Evolutionary conservation across 2,113 vertebrate species (phyloP).

Genomic region (Larimichthys polyactis): DNA sequence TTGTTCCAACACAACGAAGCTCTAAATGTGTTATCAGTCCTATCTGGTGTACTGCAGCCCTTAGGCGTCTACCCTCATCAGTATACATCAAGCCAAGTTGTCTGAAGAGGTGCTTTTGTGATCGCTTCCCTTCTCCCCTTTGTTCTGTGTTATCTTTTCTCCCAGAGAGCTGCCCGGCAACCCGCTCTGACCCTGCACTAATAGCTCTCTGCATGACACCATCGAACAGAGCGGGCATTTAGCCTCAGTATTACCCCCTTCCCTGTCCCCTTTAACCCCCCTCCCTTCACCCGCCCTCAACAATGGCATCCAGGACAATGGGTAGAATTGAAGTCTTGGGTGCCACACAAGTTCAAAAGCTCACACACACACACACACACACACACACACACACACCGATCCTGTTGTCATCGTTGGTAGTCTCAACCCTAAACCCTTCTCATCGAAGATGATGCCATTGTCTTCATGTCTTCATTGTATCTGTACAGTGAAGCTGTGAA

Average conservation of each 20-base stretch:
- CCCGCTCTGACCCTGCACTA: conserved; percentile 72
- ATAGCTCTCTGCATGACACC: conserved; percentile 81
- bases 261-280: conserved; percentile 6
- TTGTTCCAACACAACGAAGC: neutral
- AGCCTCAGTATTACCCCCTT: conserved; percentile 53
- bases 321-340: conserved; percentile 69
- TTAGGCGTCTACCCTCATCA: conserved; percentile 29
- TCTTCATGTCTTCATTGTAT: conserved; percentile 61
- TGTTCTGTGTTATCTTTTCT: conserved; percentile 79
- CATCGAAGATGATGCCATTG: conserved; percentile 61
- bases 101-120: conserved; percentile 75
- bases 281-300: conserved; percentile 46
- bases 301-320: conserved; percentile 79
- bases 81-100: conserved; percentile 24
- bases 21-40: neutral
- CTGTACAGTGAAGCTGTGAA: conserved; percentile 65
- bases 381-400: conserved; percentile 42
- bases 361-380: conserved; percentile 19
- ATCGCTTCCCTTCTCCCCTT: conserved; percentile 70
- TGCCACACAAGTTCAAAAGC: conserved; percentile 35
- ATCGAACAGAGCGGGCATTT: conserved; percentile 82
- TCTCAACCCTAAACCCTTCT: conserved; percentile 31
- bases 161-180: conserved; percentile 51
- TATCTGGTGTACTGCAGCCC: conserved; percentile 20
- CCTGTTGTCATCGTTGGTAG: conserved; percentile 46